Evolutionary conservation across 2,888 invertebrate species (phyloP).

Genomic region (Pemphredon lugubris): DNA sequence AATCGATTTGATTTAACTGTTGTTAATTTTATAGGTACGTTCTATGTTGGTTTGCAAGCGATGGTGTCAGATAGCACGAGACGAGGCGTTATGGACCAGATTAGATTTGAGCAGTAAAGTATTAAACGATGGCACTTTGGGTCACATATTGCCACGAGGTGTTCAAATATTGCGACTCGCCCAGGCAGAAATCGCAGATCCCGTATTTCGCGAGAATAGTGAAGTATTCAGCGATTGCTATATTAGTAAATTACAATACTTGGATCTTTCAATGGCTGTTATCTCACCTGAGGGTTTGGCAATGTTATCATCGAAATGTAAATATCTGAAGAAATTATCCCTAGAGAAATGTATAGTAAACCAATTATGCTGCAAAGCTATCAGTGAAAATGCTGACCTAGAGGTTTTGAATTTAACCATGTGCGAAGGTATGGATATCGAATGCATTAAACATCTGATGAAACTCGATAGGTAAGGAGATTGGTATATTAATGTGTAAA

Average conservation of each 20-base stretch:
- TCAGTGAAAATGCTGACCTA: slow-evolving; percentile 86
- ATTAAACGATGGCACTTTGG: slow-evolving; percentile 86
- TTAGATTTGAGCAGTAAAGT: slow-evolving; percentile 89
- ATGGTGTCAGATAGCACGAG: slow-evolving; percentile 90
- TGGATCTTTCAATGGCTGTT: slow-evolving; percentile 92
- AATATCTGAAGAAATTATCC: slow-evolving; percentile 90
- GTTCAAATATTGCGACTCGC: slow-evolving; percentile 90
- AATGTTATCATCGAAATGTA: slow-evolving; percentile 86
- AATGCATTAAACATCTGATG: slow-evolving; percentile 85
- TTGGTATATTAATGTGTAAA: not conserved
- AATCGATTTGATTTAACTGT: not conserved
- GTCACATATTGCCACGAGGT: slow-evolving; percentile 89
- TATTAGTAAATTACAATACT: slow-evolving; percentile 86
- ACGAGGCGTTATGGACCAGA: slow-evolving; percentile 93
- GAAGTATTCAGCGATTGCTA: slow-evolving; percentile 79
- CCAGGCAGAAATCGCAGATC: slow-evolving; percentile 87
- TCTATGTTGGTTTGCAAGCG: slow-evolving; percentile 84
- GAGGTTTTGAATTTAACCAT: slow-evolving; percentile 93
- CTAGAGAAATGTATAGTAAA: slow-evolving; percentile 89
- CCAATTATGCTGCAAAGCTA: slow-evolving; percentile 85
- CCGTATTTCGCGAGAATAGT: slow-evolving; percentile 81
- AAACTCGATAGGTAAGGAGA: slow-evolving; percentile 81
- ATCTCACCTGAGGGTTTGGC: slow-evolving; percentile 84
- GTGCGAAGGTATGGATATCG: slow-evolving; percentile 87
- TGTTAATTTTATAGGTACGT: slow-evolving; percentile 71